Base-by-base conservation (phyloP, 1,140 invertebrate species). In the Centruroides sculpturatus region DNA sequence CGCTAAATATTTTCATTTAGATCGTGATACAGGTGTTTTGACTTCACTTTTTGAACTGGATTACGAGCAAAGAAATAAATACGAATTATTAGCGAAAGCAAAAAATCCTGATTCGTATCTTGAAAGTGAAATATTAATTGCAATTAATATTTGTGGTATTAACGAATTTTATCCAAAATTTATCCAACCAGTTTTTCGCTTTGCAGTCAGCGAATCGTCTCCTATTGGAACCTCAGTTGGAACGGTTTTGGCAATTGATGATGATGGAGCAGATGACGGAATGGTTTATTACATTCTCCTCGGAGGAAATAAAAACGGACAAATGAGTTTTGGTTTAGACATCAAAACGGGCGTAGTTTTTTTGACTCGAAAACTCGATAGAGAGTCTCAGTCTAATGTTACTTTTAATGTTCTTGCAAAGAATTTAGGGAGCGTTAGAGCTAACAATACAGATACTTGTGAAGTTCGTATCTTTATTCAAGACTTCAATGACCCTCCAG, bases 131-230 rank as follows among this genome's bases (percentile, higher is more conserved):
- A 85, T 85, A 3, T 81, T 79, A 66, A 81, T 89, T 0, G 71
- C 79, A 1, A 81, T 96, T 3, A 81, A 88, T 67, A 82, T 97
- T 7, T 86, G 85, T 0, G 90, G 92, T 0, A 83, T 89, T 0
- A 97, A 97, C 73, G 92, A 97, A 74, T 95, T 82, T 69, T 90
- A 84, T 74, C 93, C 94, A 0, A 82, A 84, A 66, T 98, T 98
- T 71, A 78, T 89, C 53, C 86, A 93, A 73, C 84, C 89, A 1
- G 85, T 89, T 0, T 97, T 96, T 70, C 85, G 89, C 67, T 92
- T 96, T 73, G 85, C 89, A 68, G 89, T 96, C 9, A 93, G 89
- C 8, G 93, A 97, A 75, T 91, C 90, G 41, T 86, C 90, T 0
- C 82, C 85, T 60, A 81, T 92, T 10, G 92, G 90, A 9, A 87